Evolutionary conservation across 2,888 invertebrate species (phyloP), one percentile per base, ranked within the genome.

Genomic region (Philaethria dido): DNA sequence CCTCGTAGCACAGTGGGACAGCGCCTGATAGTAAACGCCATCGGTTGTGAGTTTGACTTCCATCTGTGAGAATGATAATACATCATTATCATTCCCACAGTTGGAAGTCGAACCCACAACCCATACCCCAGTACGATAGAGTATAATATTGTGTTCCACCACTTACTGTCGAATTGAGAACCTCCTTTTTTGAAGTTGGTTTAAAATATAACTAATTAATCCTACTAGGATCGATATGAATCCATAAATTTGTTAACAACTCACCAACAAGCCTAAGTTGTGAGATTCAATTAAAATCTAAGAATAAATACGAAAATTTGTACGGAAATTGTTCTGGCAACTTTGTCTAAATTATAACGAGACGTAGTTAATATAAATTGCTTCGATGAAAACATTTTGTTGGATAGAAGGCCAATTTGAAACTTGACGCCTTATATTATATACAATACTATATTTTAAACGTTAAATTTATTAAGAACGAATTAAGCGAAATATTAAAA

Each of bases 291-390:
- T 73, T 73, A 72, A 67, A 69, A 59, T 64, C 59, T 57, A 55
- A 36, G 59, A 66, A 70, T 69, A 69, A 71, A 72, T 69, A 62
- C 69, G 62, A 72, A 36, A 72, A 69, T 70, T 69, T 54, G 60
- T 52, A 57, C 44, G 68, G 67, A 75, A 74, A 73, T 74, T 75
- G 72, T 71, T 72, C 64, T 61, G 69, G 57, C 57, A 73, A 75
- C 70, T 74, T 71, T 66, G 55, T 55, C 42, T 39, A 61, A 71
- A 69, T 65, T 68, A 70, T 68, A 63, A 68, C 61, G 59, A 57
- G 61, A 52, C 64, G 61, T 65, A 61, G 57, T 73, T 72, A 73
- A 70, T 73, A 74, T 72, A 70, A 72, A 74, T 70, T 64, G 69
- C 70, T 73, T 67, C 65, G 66, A 66, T 67, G 59, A 73, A 72